Evolutionary conservation across 2,888 invertebrate genomes (phyloP).

Genomic region (Lasioglossum figueresi): DNA sequence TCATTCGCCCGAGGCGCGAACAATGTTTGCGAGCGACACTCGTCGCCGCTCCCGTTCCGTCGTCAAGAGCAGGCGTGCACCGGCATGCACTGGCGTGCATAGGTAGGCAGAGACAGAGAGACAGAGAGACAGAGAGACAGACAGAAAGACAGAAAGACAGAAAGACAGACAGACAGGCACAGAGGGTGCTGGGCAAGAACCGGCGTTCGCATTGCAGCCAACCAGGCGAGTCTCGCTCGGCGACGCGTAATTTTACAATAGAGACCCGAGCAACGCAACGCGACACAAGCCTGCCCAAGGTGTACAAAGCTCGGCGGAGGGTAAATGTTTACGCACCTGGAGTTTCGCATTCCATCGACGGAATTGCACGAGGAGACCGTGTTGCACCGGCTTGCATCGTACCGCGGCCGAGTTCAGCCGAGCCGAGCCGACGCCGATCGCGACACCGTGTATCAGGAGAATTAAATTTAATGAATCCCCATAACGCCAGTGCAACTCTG

Average conservation of each 20-base stretch:
- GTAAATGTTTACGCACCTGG: constrained; percentile 45
- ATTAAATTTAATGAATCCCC: constrained; percentile 62
- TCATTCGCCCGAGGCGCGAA: constrained; percentile 24
- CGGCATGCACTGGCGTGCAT: background rate
- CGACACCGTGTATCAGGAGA: constrained; percentile 53
- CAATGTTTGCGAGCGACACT: constrained; percentile 16
- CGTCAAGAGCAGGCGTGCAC: constrained; percentile 6
- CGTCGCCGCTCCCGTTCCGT: constrained; percentile 22
- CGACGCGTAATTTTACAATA: constrained; percentile 37
- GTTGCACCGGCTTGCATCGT: background rate
- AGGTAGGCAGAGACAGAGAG: background rate
- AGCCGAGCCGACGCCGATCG: background rate
- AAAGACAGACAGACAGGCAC: background rate
- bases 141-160: too few species aligned
- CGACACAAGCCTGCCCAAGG: constrained; percentile 11
- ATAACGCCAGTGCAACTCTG: constrained; percentile 25
- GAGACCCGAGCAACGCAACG: background rate
- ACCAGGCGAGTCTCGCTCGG: constrained; percentile 1
- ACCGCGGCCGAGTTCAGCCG: background rate
- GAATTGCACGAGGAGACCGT: background rate
- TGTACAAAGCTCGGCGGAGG: constrained; percentile 21
- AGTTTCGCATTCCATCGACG: constrained; percentile 28
- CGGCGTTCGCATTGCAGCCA: constrained; percentile 4
- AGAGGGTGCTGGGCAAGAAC: background rate
- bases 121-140: background rate